Conservation (phyloP, 2,113 vertebrate species). For the Tupaia tana region DNA sequence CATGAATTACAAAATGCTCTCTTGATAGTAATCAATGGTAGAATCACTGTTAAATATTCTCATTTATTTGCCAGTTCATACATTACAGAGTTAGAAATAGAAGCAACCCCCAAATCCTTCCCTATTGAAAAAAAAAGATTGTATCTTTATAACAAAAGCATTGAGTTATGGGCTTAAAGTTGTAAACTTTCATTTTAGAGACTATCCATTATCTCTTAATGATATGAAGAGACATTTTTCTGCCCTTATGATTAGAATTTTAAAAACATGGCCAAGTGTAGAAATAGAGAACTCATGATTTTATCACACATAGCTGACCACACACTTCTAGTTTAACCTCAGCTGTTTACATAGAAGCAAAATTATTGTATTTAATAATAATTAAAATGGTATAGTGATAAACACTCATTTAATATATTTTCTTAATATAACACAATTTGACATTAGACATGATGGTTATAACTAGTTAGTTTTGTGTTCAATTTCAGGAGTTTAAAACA, state of each 20-base stretch:
- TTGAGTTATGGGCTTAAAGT: neutral
- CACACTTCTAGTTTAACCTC: neutral
- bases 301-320: neutral
- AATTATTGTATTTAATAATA: neutral
- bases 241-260: neutral
- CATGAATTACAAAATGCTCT: conserved; percentile 66
- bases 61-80: conserved; percentile 60
- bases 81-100: conserved; percentile 24
- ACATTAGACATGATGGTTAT: neutral
- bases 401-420: neutral
- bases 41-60: conserved; percentile 65
- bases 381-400: neutral
- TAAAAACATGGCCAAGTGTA: neutral
- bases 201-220: neutral
- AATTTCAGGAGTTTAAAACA: neutral
- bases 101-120: neutral
- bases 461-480: neutral
- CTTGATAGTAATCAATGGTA: conserved; percentile 65
- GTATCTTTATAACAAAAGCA: conserved; percentile 38
- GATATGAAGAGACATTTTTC: neutral
- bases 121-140: neutral
- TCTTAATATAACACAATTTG: neutral
- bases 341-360: neutral
- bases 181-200: neutral
- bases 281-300: neutral